phyloP scores from a whole-genome alignment of 2,113 vertebrate genomes.

The Dendrocopos noguchii region DNA sequence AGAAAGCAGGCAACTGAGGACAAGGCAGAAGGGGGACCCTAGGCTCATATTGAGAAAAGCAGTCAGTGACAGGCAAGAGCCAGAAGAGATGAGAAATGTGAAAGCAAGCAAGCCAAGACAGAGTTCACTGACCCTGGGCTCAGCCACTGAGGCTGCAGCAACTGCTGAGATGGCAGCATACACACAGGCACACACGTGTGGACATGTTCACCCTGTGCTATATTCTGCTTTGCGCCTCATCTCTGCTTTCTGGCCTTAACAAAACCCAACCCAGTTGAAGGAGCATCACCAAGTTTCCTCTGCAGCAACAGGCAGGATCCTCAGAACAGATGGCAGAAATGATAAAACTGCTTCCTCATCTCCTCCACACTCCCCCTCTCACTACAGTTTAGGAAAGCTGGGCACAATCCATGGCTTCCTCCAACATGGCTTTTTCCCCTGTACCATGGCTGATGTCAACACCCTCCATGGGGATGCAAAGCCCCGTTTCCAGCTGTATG shows the following conservation, averaged over 20 bases:
- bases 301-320: background rate
- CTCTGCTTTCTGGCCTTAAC: background rate
- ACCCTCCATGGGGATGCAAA: background rate
- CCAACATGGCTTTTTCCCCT: fast-evolving
- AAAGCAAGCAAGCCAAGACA: background rate
- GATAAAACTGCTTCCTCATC: background rate
- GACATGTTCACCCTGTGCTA: too few species aligned
- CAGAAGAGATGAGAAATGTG: background rate
- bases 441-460: background rate
- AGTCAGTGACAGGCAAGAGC: background rate
- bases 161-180: background rate
- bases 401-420: background rate
- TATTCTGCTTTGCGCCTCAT: background rate
- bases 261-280: background rate
- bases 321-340: background rate
- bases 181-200: fast-evolving
- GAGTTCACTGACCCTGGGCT: background rate
- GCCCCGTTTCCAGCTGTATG: background rate
- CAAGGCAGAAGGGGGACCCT: background rate
- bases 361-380: background rate
- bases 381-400: background rate
- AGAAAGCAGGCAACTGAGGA: background rate
- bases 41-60: background rate
- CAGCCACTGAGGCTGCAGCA: background rate
- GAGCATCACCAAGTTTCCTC: background rate